These are phyloP conservation scores for Stictonetta naevosa DNA, from an alignment of 2,113 vertebrate genomes.

Conservation along the genomic window DNA sequence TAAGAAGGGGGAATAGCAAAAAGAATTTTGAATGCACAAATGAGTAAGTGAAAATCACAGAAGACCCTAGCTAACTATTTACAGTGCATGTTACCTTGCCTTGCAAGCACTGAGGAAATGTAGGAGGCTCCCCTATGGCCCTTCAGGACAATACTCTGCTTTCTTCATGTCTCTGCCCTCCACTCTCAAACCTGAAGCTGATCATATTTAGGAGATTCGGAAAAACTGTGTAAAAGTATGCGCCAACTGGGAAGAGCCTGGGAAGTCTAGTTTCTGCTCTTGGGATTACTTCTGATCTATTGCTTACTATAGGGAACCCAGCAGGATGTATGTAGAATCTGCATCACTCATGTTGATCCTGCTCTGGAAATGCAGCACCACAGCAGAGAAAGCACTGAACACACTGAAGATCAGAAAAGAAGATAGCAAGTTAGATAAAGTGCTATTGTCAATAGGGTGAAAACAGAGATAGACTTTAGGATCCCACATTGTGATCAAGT, in stretches of 20 bases:
- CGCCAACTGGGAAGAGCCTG: background rate
- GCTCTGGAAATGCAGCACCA: background rate
- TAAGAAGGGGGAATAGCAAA: background rate
- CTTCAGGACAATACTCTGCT: background rate
- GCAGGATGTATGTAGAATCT: background rate
- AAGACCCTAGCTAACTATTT: background rate
- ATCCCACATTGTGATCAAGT: background rate
- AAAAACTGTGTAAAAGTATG: background rate
- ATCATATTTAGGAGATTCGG: background rate
- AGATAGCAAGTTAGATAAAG: background rate
- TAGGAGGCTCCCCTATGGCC: background rate
- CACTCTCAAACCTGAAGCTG: background rate
- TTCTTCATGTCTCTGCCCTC: background rate
- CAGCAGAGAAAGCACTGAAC: background rate
- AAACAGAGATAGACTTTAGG: background rate
- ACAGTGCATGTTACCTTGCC: background rate
- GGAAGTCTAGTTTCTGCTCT: background rate
- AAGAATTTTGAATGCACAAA: background rate
- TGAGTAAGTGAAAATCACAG: background rate
- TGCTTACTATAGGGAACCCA: background rate
- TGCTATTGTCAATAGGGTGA: background rate
- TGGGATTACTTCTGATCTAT: background rate
- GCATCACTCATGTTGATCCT: background rate
- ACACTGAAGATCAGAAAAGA: background rate
- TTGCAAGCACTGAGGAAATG: background rate